Percentiles rank a stretch among this genome's conserved stretches.
These are phyloP conservation scores for Meloidogyne chitwoodi DNA, from an alignment of 1,140 invertebrate genomes.

Conservation along the genomic window DNA sequence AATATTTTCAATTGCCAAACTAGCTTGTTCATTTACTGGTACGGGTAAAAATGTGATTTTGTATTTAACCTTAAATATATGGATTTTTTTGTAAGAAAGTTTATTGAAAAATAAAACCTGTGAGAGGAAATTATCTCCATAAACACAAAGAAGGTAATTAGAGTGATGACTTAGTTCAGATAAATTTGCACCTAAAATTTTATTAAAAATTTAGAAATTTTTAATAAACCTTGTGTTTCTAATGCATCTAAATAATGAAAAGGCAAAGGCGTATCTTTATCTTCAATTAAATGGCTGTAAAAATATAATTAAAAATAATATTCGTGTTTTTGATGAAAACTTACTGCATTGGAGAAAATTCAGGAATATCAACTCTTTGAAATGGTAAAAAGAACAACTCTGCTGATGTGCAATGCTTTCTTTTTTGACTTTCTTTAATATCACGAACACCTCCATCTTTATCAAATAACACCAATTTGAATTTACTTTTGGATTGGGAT, in stretches of 20 bases:
- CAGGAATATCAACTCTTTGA: slow-evolving; percentile 46
- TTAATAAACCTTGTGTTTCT: slow-evolving; percentile 42
- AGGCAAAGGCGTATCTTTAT: slow-evolving; percentile 53
- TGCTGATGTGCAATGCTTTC: slow-evolving; percentile 46
- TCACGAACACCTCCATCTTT: slow-evolving; percentile 55
- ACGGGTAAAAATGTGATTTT: slow-evolving; percentile 31
- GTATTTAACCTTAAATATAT: slow-evolving; percentile 45
- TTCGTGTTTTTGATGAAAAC: neutral
- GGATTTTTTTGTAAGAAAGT: neutral
- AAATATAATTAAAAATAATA: slow-evolving; percentile 22
- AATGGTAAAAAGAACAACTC: slow-evolving; percentile 60
- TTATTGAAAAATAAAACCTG: neutral
- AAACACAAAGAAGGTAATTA: slow-evolving; percentile 55
- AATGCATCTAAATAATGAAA: slow-evolving; percentile 58
- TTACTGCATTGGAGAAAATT: slow-evolving; percentile 53
- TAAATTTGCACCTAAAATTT: slow-evolving; percentile 42
- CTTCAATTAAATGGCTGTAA: slow-evolving; percentile 53
- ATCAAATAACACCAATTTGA: slow-evolving; percentile 59
- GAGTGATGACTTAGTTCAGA: slow-evolving; percentile 36
- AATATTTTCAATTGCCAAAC: slow-evolving; percentile 36
- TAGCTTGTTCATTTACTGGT: slow-evolving; percentile 10
- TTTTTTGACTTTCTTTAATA: slow-evolving; percentile 57
- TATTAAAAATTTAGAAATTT: neutral
- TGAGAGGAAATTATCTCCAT: slow-evolving; percentile 54
- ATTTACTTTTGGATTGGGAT: slow-evolving; percentile 54